Base-by-base conservation (phyloP, 2,797 vertebrate genomes). In the Melopsittacus undulatus region DNA sequence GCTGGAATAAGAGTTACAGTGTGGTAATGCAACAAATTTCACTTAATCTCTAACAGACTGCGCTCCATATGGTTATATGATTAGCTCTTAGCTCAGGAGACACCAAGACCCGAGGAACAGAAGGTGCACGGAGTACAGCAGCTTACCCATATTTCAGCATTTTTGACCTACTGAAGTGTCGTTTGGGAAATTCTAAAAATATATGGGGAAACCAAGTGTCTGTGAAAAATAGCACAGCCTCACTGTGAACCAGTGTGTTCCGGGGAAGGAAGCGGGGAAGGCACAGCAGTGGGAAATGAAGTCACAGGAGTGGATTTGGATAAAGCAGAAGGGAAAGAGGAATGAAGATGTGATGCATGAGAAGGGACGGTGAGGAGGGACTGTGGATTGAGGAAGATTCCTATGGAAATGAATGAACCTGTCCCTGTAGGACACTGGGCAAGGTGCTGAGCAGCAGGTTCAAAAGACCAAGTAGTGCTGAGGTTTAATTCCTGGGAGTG, bases 11-110 rank as follows among this genome's bases (percentile, higher is more conserved):
- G 54, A 92, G 38, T 64, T 92, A 64, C 72, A 75, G 27, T 80
- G 74, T 94, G 90, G 89, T 94, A 96, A 92, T 80, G 87, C 87
- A 95, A 91, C 63, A 82, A 92, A 95, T 92, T 94, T 92, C 74
- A 82, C 77, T 92, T 91, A 76, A 95, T 94, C 85, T 96, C 48
- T 77, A 84, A 59, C 95, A 95, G 90, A 94, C 80, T 92, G 83
- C 48, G 38, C 73, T 88, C 92, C 87, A 83, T 94, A 83, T 96
- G 95, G 94, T 94, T 92, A 76, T 73, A 84, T 36, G 83, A 96
- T 96, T 87, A 94, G 87, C 62, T 90, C 27, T 79, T 56, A 73
- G 92, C 80, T 94, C 79, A 16, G 69, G 80, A 95, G 83, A 81
- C 74, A 52, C 45, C 1, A 13, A 77, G 51, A 82, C 70, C 79